Evolutionary conservation across 2,113 vertebrate species (phyloP).

Genomic region (Myrmophylax atrothorax): DNA sequence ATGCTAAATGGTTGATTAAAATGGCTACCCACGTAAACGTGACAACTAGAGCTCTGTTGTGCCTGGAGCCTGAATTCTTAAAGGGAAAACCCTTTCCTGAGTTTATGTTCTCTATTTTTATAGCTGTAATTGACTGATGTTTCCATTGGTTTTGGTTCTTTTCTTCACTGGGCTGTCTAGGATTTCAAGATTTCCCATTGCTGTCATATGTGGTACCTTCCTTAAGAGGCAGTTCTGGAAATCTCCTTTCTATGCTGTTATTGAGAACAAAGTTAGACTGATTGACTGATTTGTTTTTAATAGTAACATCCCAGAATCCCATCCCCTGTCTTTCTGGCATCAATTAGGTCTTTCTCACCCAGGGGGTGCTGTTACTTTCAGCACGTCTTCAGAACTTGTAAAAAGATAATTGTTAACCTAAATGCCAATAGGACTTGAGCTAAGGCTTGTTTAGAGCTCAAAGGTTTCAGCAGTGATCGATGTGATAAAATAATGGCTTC

Average conservation of each 20-base stretch:
- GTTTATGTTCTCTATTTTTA: neutral
- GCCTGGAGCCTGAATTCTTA: neutral
- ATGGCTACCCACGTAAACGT: constrained; percentile 9
- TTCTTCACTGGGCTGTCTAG: neutral
- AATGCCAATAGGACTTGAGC: constrained; percentile 38
- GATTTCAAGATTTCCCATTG: neutral
- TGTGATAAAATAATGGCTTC: constrained; percentile 45
- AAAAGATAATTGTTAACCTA: constrained; percentile 45
- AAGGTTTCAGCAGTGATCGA: constrained; percentile 38
- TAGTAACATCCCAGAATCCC: neutral
- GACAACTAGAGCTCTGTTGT: neutral
- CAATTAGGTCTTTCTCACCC: neutral
- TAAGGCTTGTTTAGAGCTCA: constrained; percentile 27
- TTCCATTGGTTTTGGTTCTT: neutral
- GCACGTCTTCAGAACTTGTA: neutral
- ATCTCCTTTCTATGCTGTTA: neutral
- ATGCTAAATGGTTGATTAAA: constrained; percentile 29
- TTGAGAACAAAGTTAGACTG: neutral
- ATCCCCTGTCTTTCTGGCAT: neutral
- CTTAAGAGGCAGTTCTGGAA: neutral
- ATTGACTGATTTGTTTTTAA: neutral
- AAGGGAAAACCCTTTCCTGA: neutral
- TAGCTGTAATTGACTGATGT: neutral
- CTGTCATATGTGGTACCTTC: neutral
- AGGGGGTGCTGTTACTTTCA: neutral